Evolutionary conservation across 2,888 invertebrate species (phyloP).

Genomic region (Orchesellides sinensis): DNA sequence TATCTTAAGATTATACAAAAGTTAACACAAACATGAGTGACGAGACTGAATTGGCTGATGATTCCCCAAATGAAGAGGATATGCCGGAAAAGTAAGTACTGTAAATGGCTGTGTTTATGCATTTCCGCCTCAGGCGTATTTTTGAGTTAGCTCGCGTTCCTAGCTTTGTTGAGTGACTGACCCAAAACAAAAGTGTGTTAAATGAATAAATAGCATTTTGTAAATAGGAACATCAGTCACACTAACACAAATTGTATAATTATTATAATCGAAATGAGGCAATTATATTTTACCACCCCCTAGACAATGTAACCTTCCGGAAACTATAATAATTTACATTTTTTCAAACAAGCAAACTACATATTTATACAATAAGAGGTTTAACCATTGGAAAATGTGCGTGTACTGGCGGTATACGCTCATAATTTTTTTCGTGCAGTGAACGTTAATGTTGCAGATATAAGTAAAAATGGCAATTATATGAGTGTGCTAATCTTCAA

Average conservation of each 20-base stretch:
- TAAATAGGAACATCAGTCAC: neutral
- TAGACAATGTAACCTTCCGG: too few relatives aligned
- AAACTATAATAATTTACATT: conserved; percentile 14
- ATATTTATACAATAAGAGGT: neutral
- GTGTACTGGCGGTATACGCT: neutral
- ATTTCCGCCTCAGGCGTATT: conserved; percentile 46
- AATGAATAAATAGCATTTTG: conserved; percentile 26
- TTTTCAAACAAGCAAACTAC: neutral
- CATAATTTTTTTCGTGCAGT: neutral
- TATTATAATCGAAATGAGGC: too few relatives aligned
- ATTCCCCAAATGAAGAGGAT: conserved; percentile 85
- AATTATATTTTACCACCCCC: too few relatives aligned
- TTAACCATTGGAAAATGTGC: neutral
- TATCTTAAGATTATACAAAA: too few relatives aligned
- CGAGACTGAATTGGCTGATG: conserved; percentile 76
- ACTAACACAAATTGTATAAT: neutral
- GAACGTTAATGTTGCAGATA: too few relatives aligned
- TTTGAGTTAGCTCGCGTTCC: too few relatives aligned
- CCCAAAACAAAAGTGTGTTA: conserved; percentile 8
- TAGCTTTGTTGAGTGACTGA: neutral
- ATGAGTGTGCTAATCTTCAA: too few relatives aligned
- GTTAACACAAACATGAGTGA: conserved; percentile 69
- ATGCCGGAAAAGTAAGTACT: conserved; percentile 79
- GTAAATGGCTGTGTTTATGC: conserved; percentile 24
- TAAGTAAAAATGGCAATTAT: too few relatives aligned